Evolutionary conservation across 2,113 vertebrate species (phyloP), one percentile per base, ranked within the genome.

Genomic region (Blennius ocellaris): DNA sequence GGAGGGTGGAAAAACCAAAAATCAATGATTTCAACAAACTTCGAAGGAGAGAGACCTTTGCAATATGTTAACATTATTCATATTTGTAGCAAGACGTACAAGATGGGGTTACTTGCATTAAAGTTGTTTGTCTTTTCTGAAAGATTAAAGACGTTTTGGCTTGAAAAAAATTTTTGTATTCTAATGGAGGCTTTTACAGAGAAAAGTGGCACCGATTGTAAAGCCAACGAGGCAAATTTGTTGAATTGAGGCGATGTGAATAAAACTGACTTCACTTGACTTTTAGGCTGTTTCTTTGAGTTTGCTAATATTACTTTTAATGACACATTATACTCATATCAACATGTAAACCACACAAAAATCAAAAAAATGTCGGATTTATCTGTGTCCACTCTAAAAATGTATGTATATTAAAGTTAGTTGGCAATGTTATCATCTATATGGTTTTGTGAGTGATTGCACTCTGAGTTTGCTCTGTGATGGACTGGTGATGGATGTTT

Each of bases 11-110:
- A 47, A 47, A 65, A 30, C 11, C 30, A 6, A 54, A 66, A 86
- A 81, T 82, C 69, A 50, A 67, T 70, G 51, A 60, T 69, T 72
- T 38, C 71, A 47, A 15, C 40, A 45, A 68, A 73, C 49, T 81
- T 68, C 74, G 60, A 63, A 3, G 11, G 8, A 30, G 51, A 56
- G 43, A 43, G 59, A 60, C 10, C 38, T 62, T 80, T 50, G 6
- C 65, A 47, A 10, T 56, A 67, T 56, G 54, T 63, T 21, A 66
- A 6, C 30, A 40, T 17, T 52, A 36, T 60, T 61, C 0, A n/a
- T 39, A 56, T 49, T 72, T 52, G 60, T 11, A 51, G 15, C 47
- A 15, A 66, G 5, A 67, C 21, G 55, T 49, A 43, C 15, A 15
- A 36, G 15, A 39, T 10, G 60, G 52, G 10, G 37, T 45, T 44